phyloP scores from a whole-genome alignment of 2,888 invertebrate species.

The Tetrapedia diversipes region DNA sequence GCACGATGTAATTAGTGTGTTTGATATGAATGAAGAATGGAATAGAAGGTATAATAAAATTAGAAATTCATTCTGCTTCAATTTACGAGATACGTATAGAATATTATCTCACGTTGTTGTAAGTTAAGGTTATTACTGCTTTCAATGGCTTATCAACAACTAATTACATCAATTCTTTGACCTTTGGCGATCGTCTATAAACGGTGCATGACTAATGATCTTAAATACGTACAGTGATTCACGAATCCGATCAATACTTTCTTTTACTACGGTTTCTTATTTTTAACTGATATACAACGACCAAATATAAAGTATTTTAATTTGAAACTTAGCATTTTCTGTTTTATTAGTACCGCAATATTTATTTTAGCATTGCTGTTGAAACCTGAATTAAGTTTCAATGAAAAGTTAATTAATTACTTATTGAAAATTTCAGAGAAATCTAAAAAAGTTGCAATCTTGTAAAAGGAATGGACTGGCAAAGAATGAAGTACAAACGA shows the following conservation, averaged over 20 bases:
- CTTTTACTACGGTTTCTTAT: too few relatives aligned
- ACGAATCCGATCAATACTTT: too few relatives aligned
- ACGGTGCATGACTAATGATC: conserved; percentile 3
- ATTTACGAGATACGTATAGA: not conserved
- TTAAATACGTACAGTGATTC: not conserved
- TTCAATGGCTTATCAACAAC: not conserved
- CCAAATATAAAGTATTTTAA: not conserved
- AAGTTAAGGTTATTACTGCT: not conserved
- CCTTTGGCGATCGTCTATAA: not conserved
- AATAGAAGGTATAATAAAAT: not conserved
- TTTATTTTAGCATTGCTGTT: too few relatives aligned
- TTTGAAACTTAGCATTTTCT: not conserved
- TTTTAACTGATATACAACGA: too few relatives aligned
- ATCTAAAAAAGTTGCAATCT: not conserved
- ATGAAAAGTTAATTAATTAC: not conserved
- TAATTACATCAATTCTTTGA: not conserved
- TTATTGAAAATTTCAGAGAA: not conserved
- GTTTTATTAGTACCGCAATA: not conserved
- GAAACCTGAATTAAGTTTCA: not conserved
- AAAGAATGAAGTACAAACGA: not conserved
- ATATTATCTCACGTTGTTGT: not conserved
- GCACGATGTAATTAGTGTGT: not conserved
- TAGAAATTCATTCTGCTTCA: too few relatives aligned
- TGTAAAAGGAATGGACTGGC: not conserved
- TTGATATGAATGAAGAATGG: not conserved